Percentiles rank a stretch among this genome's conserved stretches.
phyloP scores from a whole-genome alignment of 2,888 invertebrate species.

The Eilema griseolum region DNA sequence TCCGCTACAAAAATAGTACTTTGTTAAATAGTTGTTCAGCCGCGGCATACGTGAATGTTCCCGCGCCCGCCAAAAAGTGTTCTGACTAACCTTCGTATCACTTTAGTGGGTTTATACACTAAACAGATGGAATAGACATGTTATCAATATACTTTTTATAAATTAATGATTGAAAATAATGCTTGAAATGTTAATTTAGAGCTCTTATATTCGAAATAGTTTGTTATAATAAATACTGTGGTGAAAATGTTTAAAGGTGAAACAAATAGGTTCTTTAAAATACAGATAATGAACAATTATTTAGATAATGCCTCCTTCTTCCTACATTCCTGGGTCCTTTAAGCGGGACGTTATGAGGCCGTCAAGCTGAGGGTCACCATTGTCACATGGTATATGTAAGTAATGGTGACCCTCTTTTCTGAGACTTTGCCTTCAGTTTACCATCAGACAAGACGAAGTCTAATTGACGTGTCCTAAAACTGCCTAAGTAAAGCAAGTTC shows the following conservation, averaged over 20 bases:
- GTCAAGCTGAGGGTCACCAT: no score
- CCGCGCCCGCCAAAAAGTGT: conserved; percentile 66
- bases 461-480: no score
- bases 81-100: conserved; percentile 53
- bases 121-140: conserved; percentile 23
- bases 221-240: not conserved
- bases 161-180: not conserved
- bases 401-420: no score
- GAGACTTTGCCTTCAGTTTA: no score
- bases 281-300: not conserved
- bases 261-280: not conserved
- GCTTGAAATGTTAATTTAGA: not conserved
- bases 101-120: conserved; percentile 61
- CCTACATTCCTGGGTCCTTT: no score
- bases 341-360: no score
- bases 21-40: conserved; percentile 31
- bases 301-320: no score
- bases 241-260: not conserved
- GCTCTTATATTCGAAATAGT: not conserved
- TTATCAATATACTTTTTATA: not conserved
- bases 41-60: conserved; percentile 47
- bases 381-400: no score
- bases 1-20: conserved; percentile 58
- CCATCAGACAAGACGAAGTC: no score
- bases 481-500: no score